Conservation (phyloP, 2,113 vertebrate genomes). For the Epinephelus lanceolatus region DNA sequence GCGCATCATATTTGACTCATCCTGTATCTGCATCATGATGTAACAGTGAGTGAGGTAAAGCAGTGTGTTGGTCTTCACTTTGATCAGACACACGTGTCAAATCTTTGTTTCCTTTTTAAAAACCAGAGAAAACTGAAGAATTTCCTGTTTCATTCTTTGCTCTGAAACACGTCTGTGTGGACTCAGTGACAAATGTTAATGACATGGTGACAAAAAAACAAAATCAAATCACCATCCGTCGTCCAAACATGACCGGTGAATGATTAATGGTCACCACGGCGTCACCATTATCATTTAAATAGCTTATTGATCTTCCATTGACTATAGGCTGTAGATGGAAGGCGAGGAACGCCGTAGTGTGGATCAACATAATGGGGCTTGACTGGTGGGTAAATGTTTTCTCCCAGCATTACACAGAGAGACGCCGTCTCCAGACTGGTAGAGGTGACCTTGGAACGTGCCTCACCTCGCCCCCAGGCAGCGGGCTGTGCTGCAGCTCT, state of each 20-base stretch:
- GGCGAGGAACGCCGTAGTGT: constrained; percentile 1
- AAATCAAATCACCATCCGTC: background rate
- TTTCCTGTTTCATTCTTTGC: background rate
- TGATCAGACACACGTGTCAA: background rate
- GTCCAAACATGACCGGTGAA: background rate
- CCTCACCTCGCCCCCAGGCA: constrained; percentile 3
- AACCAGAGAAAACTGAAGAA: background rate
- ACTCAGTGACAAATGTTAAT: background rate
- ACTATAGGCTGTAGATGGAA: constrained; percentile 37
- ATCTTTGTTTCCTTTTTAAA: background rate
- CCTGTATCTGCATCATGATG: background rate
- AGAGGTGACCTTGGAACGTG: constrained; percentile 61
- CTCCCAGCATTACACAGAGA: background rate
- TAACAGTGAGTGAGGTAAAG: too few species aligned
- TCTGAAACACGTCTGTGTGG: background rate
- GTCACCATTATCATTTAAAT: constrained; percentile 72
- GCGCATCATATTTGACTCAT: too few species aligned
- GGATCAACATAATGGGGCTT: constrained; percentile 33
- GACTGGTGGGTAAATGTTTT: constrained; percentile 53
- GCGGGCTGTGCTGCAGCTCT: constrained; percentile 3
- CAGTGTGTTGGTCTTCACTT: background rate
- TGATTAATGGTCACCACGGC: constrained; percentile 42
- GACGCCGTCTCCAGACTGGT: constrained; percentile 21
- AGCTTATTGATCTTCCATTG: constrained; percentile 70
- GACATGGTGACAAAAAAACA: background rate